Evolutionary conservation across 1,140 invertebrate genomes (phyloP).

Genomic region (Eumaeus atala): DNA sequence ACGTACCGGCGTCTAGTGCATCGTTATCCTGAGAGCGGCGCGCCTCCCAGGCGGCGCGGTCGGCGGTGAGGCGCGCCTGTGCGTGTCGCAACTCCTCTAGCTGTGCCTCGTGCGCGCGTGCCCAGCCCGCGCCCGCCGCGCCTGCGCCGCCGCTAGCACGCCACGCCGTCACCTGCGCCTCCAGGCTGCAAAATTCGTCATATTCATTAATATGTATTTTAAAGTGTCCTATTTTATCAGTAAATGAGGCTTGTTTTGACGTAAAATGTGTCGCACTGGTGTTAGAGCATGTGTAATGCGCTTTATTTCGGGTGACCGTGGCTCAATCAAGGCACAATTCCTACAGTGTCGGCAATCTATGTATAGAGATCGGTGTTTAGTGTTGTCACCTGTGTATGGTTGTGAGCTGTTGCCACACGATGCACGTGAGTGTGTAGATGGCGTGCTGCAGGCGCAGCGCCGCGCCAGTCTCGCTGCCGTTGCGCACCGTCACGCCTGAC

Average conservation of each 20-base stretch:
- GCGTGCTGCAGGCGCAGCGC: slow-evolving; percentile 86
- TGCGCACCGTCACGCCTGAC: slow-evolving; percentile 39
- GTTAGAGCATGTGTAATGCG: too few relatives aligned
- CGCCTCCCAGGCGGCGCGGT: slow-evolving; percentile 84
- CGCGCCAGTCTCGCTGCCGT: slow-evolving; percentile 32
- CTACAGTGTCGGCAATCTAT: too few relatives aligned
- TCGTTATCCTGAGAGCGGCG: slow-evolving; percentile 33
- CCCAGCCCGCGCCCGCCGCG: slow-evolving; percentile 31
- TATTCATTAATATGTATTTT: too few relatives aligned
- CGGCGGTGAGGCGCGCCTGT: slow-evolving; percentile 85
- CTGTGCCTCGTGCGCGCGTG: slow-evolving; percentile 68
- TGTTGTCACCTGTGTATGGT: slow-evolving; percentile 81
- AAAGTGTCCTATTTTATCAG: background rate
- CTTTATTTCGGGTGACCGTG: too few relatives aligned
- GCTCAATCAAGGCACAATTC: too few relatives aligned
- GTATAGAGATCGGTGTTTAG: too few relatives aligned
- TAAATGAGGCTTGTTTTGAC: background rate
- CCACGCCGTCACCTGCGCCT: slow-evolving; percentile 70
- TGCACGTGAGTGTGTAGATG: slow-evolving; percentile 86
- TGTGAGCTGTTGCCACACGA: slow-evolving; percentile 89
- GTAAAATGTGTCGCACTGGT: too few relatives aligned
- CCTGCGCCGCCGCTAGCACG: slow-evolving; percentile 45
- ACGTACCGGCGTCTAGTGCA: slow-evolving; percentile 32
- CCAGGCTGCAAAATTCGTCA: slow-evolving; percentile 64
- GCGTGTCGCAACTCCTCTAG: slow-evolving; percentile 83